phyloP scores from a whole-genome alignment of 2,888 invertebrate species.

The Allolobophora icterica region DNA sequence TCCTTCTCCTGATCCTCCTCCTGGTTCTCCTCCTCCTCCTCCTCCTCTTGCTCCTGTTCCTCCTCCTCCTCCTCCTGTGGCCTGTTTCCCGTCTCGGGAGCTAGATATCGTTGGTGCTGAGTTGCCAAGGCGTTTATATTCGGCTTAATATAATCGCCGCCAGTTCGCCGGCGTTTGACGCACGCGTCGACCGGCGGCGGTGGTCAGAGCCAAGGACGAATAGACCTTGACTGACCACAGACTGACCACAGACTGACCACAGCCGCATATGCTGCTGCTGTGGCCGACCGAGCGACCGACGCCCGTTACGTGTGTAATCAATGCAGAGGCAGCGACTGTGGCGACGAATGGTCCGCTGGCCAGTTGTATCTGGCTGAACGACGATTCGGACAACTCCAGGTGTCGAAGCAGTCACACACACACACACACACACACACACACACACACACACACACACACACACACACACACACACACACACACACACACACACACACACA shows the following conservation, averaged over 20 bases:
- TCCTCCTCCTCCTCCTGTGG: not conserved
- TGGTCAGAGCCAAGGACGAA: not conserved
- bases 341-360: not conserved
- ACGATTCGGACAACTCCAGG: too few species aligned
- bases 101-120: not conserved
- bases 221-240: not conserved
- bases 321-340: not conserved
- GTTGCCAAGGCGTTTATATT: constrained; percentile 10
- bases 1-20: too few species aligned
- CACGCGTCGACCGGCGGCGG: too few species aligned
- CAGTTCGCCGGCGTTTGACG: too few species aligned
- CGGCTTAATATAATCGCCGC: not conserved
- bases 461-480: too few species aligned
- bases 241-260: constrained; percentile 11
- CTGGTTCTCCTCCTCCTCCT: too few species aligned
- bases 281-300: not conserved
- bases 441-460: too few species aligned
- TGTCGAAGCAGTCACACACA: too few species aligned
- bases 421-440: too few species aligned
- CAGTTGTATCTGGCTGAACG: too few species aligned
- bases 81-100: not conserved
- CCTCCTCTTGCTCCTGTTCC: too few species aligned
- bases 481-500: too few species aligned
- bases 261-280: not conserved
- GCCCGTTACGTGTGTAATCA: not conserved